phyloP scores from a whole-genome alignment of 1,140 invertebrate genomes.

The Armadillidium nasatum region DNA sequence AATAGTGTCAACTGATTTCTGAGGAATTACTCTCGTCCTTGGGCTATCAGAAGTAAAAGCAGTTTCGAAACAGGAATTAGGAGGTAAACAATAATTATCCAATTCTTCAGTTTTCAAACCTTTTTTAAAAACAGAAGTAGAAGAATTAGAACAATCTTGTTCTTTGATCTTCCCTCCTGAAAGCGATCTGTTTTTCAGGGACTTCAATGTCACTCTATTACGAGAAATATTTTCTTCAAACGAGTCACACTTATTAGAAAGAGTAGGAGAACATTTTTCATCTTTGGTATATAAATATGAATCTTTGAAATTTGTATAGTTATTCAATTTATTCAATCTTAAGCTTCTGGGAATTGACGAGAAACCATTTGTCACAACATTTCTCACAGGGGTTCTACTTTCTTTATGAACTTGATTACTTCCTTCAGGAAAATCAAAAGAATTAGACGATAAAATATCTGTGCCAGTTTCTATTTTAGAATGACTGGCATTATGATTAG shows the following conservation, averaged over 20 bases:
- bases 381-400: background rate
- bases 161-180: background rate
- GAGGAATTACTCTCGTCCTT: constrained; percentile 48
- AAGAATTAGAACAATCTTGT: background rate
- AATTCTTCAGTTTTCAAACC: constrained; percentile 25
- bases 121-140: background rate
- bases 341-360: constrained; percentile 37
- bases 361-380: background rate
- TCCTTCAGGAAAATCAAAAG: background rate
- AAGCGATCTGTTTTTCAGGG: background rate
- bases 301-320: constrained; percentile 39
- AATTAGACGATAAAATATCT: background rate
- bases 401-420: background rate
- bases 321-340: constrained; percentile 32
- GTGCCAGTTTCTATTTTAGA: background rate
- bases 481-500: background rate
- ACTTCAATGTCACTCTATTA: background rate
- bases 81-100: constrained; percentile 35
- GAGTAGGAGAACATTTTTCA: background rate
- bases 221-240: background rate
- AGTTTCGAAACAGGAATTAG: constrained; percentile 50
- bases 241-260: background rate
- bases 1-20: constrained; percentile 46
- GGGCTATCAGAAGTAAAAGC: constrained; percentile 51
- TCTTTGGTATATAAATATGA: constrained; percentile 31